These are phyloP conservation scores for Cryptops parisi DNA, from an alignment of 2,888 invertebrate species.

Conservation along the genomic window DNA sequence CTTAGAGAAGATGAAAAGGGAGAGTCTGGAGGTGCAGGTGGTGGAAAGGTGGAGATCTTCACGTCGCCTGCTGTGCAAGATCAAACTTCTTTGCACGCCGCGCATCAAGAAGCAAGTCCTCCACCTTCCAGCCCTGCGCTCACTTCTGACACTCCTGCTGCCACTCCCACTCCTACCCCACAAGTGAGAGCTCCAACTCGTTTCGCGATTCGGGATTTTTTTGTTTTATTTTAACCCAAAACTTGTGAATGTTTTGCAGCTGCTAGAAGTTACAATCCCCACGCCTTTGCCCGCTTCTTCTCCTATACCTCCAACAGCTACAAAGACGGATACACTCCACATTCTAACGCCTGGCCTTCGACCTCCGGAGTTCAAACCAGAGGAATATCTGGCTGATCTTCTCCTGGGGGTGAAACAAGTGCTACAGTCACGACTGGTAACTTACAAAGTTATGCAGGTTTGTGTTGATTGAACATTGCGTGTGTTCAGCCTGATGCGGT, in stretches of 20 bases:
- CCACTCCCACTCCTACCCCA: neutral
- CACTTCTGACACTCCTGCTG: neutral
- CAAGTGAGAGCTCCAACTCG: neutral
- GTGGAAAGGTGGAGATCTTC: neutral
- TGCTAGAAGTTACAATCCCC: too few species aligned
- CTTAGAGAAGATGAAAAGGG: slow-evolving; percentile 12
- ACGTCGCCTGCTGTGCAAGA: neutral
- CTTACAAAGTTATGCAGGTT: too few species aligned
- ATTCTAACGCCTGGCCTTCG: neutral
- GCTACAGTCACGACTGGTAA: slow-evolving; percentile 46
- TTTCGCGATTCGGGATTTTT: too few species aligned
- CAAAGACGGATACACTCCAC: neutral
- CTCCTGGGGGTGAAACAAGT: slow-evolving; percentile 64
- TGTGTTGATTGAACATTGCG: neutral
- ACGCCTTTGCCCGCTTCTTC: neutral
- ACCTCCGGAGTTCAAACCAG: slow-evolving; percentile 35
- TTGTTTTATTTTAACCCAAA: too few species aligned
- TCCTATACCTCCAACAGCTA: neutral
- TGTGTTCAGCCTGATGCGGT: neutral
- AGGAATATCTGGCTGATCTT: slow-evolving; percentile 67
- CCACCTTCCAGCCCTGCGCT: neutral
- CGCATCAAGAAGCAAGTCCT: neutral
- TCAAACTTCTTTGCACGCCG: too few species aligned
- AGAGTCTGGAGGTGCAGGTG: slow-evolving; percentile 7
- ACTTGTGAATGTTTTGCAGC: too few species aligned